Evolutionary conservation across 92 coral and sea anemone genomes (phyloP).

Genomic region (Epizoanthus scotinus): DNA sequence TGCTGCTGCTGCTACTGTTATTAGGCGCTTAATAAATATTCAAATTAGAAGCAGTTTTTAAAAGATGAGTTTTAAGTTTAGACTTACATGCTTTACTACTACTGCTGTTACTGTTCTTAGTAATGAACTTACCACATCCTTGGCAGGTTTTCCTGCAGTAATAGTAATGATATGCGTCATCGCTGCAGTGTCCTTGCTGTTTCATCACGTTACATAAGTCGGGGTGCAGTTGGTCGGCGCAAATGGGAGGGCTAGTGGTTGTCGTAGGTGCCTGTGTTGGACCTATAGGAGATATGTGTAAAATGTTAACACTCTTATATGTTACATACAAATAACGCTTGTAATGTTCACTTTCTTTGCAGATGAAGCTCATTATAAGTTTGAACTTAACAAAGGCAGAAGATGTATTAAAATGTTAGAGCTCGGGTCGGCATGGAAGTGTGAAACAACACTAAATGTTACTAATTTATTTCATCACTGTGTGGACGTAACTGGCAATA

Average conservation of each 20-base stretch:
- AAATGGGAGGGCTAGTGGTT: neutral
- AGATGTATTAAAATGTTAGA: too few species aligned
- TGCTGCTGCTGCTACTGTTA: too few species aligned
- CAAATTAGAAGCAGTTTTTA: too few species aligned
- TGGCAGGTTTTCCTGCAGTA: constrained; percentile 11
- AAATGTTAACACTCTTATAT: neutral
- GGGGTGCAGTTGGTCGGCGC: neutral
- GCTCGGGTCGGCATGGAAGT: too few species aligned
- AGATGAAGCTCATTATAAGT: too few species aligned
- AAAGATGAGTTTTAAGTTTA: too few species aligned
- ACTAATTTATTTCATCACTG: too few species aligned
- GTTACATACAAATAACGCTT: neutral
- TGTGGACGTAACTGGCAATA: too few species aligned
- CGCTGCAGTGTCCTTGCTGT: neutral
- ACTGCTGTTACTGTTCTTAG: neutral
- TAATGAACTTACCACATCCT: neutral
- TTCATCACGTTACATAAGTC: neutral
- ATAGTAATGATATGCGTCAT: neutral
- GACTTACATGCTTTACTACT: too few species aligned
- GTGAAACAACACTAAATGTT: too few species aligned
- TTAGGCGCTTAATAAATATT: too few species aligned
- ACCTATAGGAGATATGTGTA: neutral
- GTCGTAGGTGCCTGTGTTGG: constrained; percentile 7
- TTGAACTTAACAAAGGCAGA: too few species aligned
- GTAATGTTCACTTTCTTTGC: neutral